Evolutionary conservation across 2,888 invertebrate genomes (phyloP), one percentile per base, ranked within the genome.

Genomic region (Drosophila borealis): DNA sequence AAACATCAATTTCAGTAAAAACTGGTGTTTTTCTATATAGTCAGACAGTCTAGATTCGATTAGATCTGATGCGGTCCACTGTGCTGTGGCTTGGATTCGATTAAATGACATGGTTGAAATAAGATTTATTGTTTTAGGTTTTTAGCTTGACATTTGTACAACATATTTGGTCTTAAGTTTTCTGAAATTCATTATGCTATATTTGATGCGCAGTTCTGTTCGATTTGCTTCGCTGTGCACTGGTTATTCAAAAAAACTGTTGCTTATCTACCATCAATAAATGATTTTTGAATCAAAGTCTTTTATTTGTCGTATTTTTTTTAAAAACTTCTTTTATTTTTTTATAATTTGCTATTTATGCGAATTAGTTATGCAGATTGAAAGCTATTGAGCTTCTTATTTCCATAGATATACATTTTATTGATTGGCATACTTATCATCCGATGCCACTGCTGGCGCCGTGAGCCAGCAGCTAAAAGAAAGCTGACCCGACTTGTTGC

Each of bases 121-220:
- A 67, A 80, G 88, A 85, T 85, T 85, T 88, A 85, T 88, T 73
- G 71, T 63, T 41, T 61, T 55, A 53, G 54, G 59, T 63, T 67
- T 75, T 56, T 69, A 62, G 63, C 34, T 72, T 53, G 86, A 77
- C 86, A 69, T 76, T 67, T 80, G 76, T 70, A 63, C 14, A 71
- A 62, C 84, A 49, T 74, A 74, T 83, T 83, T 83, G 74, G 81
- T 57, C 46, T 71, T 50, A 36, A 36, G 54, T 42, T 60, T 59
- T 54, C 39, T 36, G 34, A 54, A 55, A 44, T 76, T 70, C 80
- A 80, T 70, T 70, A 44, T 21, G 17, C 42, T 53, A 36, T 63
- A 53, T 56, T 21, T 36, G 71, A 67, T 61, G 67, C 34, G 51
- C 71, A 37, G 13, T 33, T 45, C 19, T 14, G 29, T 1, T 29